Evolutionary conservation across 1,140 invertebrate genomes (phyloP).

Genomic region (Eupeodes corollae): DNA sequence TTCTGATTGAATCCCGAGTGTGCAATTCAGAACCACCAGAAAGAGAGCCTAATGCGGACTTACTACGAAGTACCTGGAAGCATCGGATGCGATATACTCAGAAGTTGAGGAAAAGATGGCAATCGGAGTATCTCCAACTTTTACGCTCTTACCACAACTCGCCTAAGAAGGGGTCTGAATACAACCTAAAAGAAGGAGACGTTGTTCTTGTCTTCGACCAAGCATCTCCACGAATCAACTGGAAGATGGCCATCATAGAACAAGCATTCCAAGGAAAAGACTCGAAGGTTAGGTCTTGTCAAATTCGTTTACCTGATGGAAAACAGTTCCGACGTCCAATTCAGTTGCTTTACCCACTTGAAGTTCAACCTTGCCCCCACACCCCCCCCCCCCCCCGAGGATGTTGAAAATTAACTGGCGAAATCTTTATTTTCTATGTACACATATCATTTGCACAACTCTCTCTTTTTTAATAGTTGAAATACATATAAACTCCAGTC

Average conservation of each 20-base stretch:
- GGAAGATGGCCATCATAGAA: not conserved
- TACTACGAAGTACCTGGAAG: not conserved
- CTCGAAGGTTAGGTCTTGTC: not conserved
- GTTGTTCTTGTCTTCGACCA: not conserved
- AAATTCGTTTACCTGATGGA: not conserved
- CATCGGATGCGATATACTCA: not conserved
- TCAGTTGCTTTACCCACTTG: not conserved
- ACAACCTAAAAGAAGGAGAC: not conserved
- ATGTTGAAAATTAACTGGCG: not conserved
- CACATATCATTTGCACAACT: too few relatives aligned
- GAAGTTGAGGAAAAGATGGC: not conserved
- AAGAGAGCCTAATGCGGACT: too few relatives aligned
- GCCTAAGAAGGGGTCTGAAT: too few relatives aligned
- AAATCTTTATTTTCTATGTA: too few relatives aligned
- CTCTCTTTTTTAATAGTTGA: too few relatives aligned
- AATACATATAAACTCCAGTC: too few relatives aligned
- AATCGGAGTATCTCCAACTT: not conserved
- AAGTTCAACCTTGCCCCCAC: not conserved
- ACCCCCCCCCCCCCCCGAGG: not conserved
- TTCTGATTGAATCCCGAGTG: too few relatives aligned
- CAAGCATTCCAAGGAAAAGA: not conserved
- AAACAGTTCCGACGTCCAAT: not conserved
- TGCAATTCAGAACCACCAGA: too few relatives aligned
- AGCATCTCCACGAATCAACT: not conserved
- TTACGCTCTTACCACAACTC: not conserved